Percentiles rank a stretch among this genome's conserved stretches.
phyloP scores from a whole-genome alignment of 2,797 vertebrate species.

The Gymnoscopelus braueri region DNA sequence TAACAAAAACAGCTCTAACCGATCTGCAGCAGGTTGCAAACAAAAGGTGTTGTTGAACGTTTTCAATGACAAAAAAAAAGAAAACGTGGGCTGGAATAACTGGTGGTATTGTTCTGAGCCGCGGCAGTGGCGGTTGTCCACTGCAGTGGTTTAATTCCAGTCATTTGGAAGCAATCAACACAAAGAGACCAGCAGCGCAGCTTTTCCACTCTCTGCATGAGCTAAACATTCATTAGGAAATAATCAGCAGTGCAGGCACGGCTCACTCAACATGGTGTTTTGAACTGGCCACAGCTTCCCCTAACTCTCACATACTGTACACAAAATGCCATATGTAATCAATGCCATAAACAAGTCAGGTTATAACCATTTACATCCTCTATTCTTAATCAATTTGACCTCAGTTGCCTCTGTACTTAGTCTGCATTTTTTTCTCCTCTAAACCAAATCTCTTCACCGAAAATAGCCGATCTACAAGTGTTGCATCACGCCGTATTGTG shows the following conservation, averaged over 20 bases:
- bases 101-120: background rate
- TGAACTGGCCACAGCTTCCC: background rate
- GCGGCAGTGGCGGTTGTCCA: background rate
- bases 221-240: background rate
- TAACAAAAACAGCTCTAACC: background rate
- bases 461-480: too few species aligned
- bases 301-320: too few species aligned
- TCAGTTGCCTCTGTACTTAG: too few species aligned
- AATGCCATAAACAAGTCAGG: background rate
- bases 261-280: background rate
- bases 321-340: too few species aligned
- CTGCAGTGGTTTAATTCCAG: background rate
- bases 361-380: background rate
- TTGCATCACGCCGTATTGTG: too few species aligned
- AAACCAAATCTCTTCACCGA: too few species aligned
- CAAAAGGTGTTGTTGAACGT: background rate
- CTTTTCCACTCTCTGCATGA: background rate
- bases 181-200: background rate
- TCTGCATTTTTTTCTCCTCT: too few species aligned
- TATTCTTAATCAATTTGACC: too few species aligned
- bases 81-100: background rate
- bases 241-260: background rate
- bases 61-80: background rate
- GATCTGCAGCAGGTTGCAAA: background rate
- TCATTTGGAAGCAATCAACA: background rate